Evolutionary conservation across 1,140 invertebrate species (phyloP), one percentile per base, ranked within the genome.

Genomic region (Psix sp.): DNA sequence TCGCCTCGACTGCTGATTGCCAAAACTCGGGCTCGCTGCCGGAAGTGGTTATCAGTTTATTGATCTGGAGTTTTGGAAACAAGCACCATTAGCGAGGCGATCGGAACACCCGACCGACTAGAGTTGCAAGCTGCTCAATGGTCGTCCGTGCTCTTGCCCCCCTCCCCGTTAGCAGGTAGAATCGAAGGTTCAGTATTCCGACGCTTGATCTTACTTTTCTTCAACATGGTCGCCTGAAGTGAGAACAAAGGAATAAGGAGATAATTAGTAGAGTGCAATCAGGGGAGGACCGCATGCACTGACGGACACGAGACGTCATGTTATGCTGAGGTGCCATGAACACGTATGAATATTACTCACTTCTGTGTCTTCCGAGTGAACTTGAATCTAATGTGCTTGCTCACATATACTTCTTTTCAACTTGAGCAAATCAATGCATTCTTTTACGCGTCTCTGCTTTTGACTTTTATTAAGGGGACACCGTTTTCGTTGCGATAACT

Each of bases 161-260:
- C 89, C 88, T 90, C 89, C 87, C 89, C 89, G 85, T 90, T 90
- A 82, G 91, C 89, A 77, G 92, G 90, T 77, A 90, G 89, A 84
- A 94, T 93, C 82, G 93, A 92, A 77, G 93, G 92, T 89, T 94
- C 93, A 72, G 94, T 96, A 87, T 95, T 94, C 77, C 95, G 92
- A 82, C 94, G 90, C 90, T 95, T 96, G 90, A 96, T 95, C 91
- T 97, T 97, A 90, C 91, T 96, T 93, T 96, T 96, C 93, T 96
- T 95, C 90, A 97, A 91, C 93, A 95, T 95, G 83, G 93, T 94
- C 85, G 93, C 93, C 92, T 92, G 90, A 83, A 86, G 84, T 84
- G 82, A 68, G 65, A 86, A 87, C 82, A 87, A 75, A 87, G 81
- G 81, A 86, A 85, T 67, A 84, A 84, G 83, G 82, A 86, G 68